Conservation (phyloP, 2,113 vertebrate species). For the Xerus inauris region DNA sequence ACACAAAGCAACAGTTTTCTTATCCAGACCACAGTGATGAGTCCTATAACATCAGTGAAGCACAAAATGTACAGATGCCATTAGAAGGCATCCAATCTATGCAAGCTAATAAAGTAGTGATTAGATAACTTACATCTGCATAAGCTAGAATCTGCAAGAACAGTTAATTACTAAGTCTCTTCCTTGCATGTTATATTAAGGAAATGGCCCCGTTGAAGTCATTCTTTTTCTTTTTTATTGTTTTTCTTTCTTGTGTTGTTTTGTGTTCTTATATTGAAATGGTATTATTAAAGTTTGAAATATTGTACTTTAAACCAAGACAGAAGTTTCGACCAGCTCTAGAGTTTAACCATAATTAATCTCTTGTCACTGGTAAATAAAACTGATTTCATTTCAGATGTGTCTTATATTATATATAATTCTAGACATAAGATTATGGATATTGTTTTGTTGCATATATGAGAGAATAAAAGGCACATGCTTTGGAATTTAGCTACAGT, state of each 20-base stretch:
- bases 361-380: neutral
- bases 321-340: neutral
- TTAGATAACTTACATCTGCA: slow-evolving; percentile 79
- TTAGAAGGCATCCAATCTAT: slow-evolving; percentile 78
- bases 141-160: slow-evolving; percentile 61
- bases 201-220: slow-evolving; percentile 67
- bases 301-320: neutral
- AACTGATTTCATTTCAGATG: neutral
- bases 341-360: slow-evolving; percentile 14
- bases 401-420: neutral
- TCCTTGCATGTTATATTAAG: slow-evolving; percentile 70
- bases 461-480: fast-evolving
- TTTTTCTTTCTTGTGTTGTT: neutral
- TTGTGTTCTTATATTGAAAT: neutral
- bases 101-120: slow-evolving; percentile 75
- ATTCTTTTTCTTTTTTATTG: neutral
- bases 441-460: neutral
- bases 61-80: slow-evolving; percentile 78
- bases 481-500: neutral
- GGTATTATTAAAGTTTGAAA: neutral
- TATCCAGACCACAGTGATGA: slow-evolving; percentile 68
- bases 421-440: neutral
- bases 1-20: slow-evolving; percentile 69
- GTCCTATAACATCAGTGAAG: slow-evolving; percentile 79
- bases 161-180: slow-evolving; percentile 76